Evolutionary conservation across 2,797 vertebrate species (phyloP), one percentile per base, ranked within the genome.

Genomic region (Semotilus atromaculatus): DNA sequence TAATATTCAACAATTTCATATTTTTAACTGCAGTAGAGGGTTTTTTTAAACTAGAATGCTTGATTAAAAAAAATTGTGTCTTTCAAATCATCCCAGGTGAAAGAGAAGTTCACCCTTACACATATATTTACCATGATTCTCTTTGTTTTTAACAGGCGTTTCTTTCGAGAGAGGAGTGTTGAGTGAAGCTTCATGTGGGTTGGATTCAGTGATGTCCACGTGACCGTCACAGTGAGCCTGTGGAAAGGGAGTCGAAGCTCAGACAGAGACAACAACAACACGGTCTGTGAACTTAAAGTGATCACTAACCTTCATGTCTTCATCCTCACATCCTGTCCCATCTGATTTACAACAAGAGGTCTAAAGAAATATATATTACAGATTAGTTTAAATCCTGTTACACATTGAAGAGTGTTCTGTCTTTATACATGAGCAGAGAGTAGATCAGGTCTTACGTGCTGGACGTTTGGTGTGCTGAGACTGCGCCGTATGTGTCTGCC

Each of bases 391-490:
- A 29, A 19, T 55, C 19, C 31, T 75, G 31, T 55, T 7, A 55
- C 31, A 58, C 31, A 75, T 5, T 18, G 51, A 31, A 18, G 0
- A 1, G 21, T 31, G 19, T 18, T 36, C 62, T 43, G 31, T 64
- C 62, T 18, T 23, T 74, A 23, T 81, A 36, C 29, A 55, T 7
- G 1, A 75, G 48, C 11, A 36, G 7, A 55, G 45, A 3, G 73
- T 9, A 36, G 73, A 75, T 81, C 51, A 29, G 43, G 34, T 90
- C 96, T 96, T 95, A 99, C 97, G 0, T 97, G 96, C 89, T 97
- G 97, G 78, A 99, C 97, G 4, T 98, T 99, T 0, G 97, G 97
- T 9, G 97, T 97, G 94, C 98, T 99, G 91, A 97, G 94, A 88
- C 98, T 99, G 86, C 98, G 95, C 73, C 97, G 95, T 29, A 99